Base-by-base conservation (phyloP, 2,113 vertebrate genomes). In the Ceratotherium simum region DNA sequence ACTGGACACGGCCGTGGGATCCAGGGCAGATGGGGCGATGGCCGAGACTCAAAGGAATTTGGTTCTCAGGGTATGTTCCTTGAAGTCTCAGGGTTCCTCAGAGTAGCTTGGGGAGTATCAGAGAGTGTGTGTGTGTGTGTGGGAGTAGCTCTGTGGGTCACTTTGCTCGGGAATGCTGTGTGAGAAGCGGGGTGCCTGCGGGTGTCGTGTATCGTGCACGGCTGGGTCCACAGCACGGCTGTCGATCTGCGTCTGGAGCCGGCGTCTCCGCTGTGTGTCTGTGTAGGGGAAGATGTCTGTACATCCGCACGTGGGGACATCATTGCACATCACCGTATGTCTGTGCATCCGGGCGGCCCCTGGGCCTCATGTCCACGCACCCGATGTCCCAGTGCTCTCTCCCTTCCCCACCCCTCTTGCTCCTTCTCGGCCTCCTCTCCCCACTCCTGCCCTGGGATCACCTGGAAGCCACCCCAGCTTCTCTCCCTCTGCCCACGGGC, bases 281-380 rank as follows among this genome's bases (percentile, higher is more conserved):
- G 58, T 1, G 33, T n/a, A 13, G 36, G 78, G 12, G 72, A 58
- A 54, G 64, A 27, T 9, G 9, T 48, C 23, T 42, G 36, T 23
- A 0, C 23, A 8, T 21, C 23, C 65, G 14, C 69, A 60, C 23
- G 0, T 0, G 42, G 31, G 18, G 5, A 5, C 10, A 0, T 39
- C 76, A 11, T 3, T 73, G 27, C 6, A 1, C 60, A 0, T 65
- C 64, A 25, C 4, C 42, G 8, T n/a, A 4, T 31, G 17, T 18
- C 6, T 31, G 18, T 23, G 27, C 33, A 6, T 7, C 78, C 18
- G 1, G 64, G 29, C 84, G 67, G 73, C 56, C 25, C 73, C 21
- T 33, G 76, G 51, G 29, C 42, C 67, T 65, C 58, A 17, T 1
- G 29, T n/a, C 56, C 23, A 13, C 60, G 46, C 2, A 64, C 42